Percentiles rank a stretch among this genome's conserved stretches.
phyloP scores from a whole-genome alignment of 2,113 vertebrate genomes.

The Leiothrix lutea region DNA sequence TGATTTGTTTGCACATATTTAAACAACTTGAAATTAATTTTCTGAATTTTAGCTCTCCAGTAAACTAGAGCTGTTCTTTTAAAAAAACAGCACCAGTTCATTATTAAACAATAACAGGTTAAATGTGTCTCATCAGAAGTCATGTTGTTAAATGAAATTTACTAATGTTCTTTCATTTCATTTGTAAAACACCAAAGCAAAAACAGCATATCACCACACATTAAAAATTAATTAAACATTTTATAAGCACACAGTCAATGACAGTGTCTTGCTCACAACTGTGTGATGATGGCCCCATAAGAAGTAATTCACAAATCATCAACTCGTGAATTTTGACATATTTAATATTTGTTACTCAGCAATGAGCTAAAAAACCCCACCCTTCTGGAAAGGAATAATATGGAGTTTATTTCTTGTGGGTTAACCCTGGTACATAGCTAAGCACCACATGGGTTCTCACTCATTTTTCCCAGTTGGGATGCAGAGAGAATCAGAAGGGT shows the following conservation, averaged over 20 bases:
- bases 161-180: background rate
- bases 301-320: background rate
- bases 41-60: background rate
- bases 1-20: background rate
- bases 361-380: background rate
- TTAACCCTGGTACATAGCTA: background rate
- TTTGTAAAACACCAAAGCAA: background rate
- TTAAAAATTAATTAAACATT: background rate
- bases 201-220: background rate
- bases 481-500: background rate
- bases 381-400: background rate
- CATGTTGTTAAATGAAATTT: background rate
- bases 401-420: background rate
- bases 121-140: background rate
- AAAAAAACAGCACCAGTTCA: background rate
- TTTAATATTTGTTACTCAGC: background rate
- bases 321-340: background rate
- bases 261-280: background rate
- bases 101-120: constrained; percentile 3
- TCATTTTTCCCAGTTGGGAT: background rate
- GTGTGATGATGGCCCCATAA: background rate
- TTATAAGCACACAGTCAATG: background rate
- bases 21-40: background rate
- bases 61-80: background rate
- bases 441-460: background rate